Evolutionary conservation across 2,888 invertebrate species (phyloP).

Genomic region (Papilio elwesi): DNA sequence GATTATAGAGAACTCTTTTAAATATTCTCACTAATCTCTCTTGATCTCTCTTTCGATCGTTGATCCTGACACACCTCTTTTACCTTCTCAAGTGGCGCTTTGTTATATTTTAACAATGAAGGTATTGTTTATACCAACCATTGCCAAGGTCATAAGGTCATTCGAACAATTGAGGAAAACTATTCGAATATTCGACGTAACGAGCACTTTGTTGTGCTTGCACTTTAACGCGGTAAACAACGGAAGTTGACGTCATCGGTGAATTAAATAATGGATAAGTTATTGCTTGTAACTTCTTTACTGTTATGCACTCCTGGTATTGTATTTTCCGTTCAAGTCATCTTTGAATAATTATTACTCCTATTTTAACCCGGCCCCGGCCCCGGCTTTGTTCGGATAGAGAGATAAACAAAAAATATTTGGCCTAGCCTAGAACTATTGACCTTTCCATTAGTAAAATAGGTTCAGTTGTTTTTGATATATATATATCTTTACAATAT

Average conservation of each 20-base stretch:
- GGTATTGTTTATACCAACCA: neutral
- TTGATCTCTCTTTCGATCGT: too few relatives aligned
- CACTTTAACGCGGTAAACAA: conserved; percentile 23
- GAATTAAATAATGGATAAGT: conserved; percentile 12
- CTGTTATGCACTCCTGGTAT: conserved; percentile 5
- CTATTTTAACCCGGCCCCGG: neutral
- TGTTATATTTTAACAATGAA: neutral
- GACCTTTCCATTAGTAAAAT: too few relatives aligned
- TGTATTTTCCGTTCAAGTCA: neutral
- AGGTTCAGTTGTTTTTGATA: too few relatives aligned
- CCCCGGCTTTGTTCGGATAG: too few relatives aligned
- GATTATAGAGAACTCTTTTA: too few relatives aligned
- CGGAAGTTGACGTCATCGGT: conserved; percentile 25
- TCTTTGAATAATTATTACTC: neutral
- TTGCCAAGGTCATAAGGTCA: conserved; percentile 39
- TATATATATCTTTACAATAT: too few relatives aligned
- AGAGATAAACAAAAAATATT: too few relatives aligned
- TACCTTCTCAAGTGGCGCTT: too few relatives aligned
- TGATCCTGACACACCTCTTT: too few relatives aligned
- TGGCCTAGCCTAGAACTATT: too few relatives aligned
- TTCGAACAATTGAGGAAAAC: conserved; percentile 17
- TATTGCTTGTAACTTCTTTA: conserved; percentile 2
- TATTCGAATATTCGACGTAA: conserved; percentile 12
- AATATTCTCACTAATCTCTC: too few relatives aligned
- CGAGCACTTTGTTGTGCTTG: conserved; percentile 3